Conservation (phyloP, 2,113 vertebrate genomes). For the Acrocephalus arundinaceus region DNA sequence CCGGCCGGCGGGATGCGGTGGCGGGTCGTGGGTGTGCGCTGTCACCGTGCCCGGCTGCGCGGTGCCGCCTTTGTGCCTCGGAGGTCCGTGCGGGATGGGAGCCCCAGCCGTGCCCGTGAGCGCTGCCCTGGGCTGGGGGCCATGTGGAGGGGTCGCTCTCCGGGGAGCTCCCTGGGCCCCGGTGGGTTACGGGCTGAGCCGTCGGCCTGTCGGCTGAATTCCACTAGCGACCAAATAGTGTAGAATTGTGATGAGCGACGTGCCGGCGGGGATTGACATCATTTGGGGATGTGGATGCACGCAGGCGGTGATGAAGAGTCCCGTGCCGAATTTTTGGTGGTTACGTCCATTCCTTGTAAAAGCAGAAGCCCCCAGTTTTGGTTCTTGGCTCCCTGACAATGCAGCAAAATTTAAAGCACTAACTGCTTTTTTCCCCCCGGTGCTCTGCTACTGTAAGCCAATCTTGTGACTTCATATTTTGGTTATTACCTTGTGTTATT, state of each 20-base stretch:
- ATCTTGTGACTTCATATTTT: slow-evolving; percentile 12
- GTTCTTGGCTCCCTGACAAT: slow-evolving; percentile 50
- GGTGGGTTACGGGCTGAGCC: background rate
- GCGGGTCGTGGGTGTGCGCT: background rate
- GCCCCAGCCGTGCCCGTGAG: background rate
- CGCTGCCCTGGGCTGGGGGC: background rate
- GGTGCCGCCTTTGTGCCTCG: slow-evolving; percentile 1
- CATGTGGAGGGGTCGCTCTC: background rate
- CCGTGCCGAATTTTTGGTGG: background rate
- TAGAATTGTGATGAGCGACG: background rate
- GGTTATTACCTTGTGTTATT: slow-evolving; percentile 31
- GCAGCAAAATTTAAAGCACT: slow-evolving; percentile 59
- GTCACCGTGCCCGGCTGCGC: background rate
- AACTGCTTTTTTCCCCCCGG: background rate
- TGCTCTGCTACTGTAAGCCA: background rate
- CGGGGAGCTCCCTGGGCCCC: background rate
- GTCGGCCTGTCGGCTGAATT: background rate
- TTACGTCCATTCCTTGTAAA: background rate
- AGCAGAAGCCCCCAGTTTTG: background rate
- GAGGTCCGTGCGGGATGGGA: background rate
- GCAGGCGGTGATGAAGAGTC: background rate
- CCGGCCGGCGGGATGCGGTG: background rate
- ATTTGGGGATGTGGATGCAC: background rate
- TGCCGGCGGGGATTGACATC: background rate
- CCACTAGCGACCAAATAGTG: background rate